Evolutionary conservation across 2,113 vertebrate species (phyloP).

Genomic region (pig (Sus scrofa)): DNA sequence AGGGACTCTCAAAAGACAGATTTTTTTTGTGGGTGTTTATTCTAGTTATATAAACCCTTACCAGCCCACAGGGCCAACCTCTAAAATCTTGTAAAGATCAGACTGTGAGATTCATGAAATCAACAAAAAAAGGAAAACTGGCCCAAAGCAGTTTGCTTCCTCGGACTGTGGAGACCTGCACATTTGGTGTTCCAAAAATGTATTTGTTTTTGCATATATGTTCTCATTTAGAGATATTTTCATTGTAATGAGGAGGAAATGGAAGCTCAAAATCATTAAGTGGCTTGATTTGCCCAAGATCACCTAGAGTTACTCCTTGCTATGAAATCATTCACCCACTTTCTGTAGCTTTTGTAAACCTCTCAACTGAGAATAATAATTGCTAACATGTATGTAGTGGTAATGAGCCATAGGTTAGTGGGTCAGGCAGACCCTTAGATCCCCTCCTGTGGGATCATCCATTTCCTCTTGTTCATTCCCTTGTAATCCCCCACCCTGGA

Average conservation of each 20-base stretch:
- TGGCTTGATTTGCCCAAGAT: conserved; percentile 13
- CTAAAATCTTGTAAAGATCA: background rate
- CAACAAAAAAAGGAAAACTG: conserved; percentile 33
- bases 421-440: background rate
- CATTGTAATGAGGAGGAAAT: background rate
- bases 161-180: background rate
- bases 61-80: background rate
- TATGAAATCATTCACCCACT: background rate
- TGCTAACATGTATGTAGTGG: background rate
- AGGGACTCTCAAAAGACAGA: background rate
- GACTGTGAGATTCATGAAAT: background rate
- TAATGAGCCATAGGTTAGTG: background rate
- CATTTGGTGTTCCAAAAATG: background rate
- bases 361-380: background rate
- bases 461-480: background rate
- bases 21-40: conserved; percentile 35
- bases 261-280: background rate
- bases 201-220: background rate
- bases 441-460: too few relatives aligned
- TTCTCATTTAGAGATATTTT: conserved; percentile 21
- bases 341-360: background rate
- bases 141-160: background rate
- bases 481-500: background rate
- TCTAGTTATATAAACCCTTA: background rate
- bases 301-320: background rate